A percentile compares a stretch with the other conserved stretches of the same genome.
Conservation (phyloP, 2,113 vertebrate species). For the Plecotus auritus region DNA sequence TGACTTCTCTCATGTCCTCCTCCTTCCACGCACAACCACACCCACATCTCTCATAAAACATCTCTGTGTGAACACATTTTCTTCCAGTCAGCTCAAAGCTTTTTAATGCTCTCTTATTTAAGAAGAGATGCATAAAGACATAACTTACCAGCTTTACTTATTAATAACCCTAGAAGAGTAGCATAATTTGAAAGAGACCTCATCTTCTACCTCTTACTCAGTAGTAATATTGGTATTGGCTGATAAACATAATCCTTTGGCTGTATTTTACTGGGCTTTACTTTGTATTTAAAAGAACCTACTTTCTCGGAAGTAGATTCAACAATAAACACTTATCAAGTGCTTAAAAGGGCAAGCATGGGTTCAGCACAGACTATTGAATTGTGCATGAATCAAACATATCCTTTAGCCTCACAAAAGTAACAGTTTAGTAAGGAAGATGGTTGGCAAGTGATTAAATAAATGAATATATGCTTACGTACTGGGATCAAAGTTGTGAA, state of each 20-base stretch:
- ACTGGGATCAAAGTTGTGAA: neutral
- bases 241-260: neutral
- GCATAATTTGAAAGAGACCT: neutral
- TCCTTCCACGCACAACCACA: neutral
- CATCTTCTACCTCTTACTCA: neutral
- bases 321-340: neutral
- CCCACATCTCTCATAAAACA: neutral
- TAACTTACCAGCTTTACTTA: neutral
- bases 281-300: neutral
- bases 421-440: neutral
- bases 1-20: neutral
- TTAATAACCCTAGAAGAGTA: neutral
- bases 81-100: neutral
- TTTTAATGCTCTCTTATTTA: neutral
- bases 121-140: neutral
- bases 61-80: neutral
- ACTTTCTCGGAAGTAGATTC: neutral
- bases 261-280: neutral
- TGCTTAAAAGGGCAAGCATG: neutral
- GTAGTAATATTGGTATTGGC: neutral
- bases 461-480: neutral
- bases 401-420: neutral
- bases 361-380: neutral
- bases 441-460: neutral
- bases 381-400: neutral